Percentiles rank a stretch among this genome's conserved stretches.
Evolutionary conservation across 2,113 vertebrate species (phyloP).

Genomic region (Clarias batrachus): DNA sequence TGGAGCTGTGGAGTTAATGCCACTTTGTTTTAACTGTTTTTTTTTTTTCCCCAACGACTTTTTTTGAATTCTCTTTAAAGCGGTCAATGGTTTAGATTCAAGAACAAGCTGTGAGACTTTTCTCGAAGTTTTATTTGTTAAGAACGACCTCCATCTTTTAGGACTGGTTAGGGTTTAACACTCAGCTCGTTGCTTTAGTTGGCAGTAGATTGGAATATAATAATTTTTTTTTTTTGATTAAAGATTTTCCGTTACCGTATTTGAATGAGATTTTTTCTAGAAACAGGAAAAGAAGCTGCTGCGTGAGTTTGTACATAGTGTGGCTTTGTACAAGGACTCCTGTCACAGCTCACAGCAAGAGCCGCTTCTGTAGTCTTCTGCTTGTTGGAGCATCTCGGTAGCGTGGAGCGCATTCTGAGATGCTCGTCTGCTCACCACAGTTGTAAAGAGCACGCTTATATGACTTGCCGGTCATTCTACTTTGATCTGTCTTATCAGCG

Average conservation of each 20-base stretch:
- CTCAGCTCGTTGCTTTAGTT: background rate
- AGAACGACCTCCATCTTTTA: background rate
- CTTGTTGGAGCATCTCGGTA: background rate
- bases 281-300: background rate
- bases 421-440: background rate
- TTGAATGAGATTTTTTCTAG: background rate
- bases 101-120: background rate
- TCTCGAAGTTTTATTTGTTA: background rate
- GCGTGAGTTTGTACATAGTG: background rate
- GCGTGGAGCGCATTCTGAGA: background rate
- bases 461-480: background rate
- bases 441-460: background rate
- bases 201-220: background rate
- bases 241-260: background rate
- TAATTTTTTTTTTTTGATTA: no score
- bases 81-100: constrained; percentile 15
- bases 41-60: background rate
- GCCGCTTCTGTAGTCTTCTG: background rate
- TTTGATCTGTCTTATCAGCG: background rate
- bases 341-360: background rate
- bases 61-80: background rate
- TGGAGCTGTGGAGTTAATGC: constrained; percentile 56
- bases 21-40: constrained; percentile 43
- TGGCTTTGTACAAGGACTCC: background rate
- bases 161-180: background rate